Conservation (phyloP, 1,140 invertebrate genomes). For the Dermatophagoides farinae region DNA sequence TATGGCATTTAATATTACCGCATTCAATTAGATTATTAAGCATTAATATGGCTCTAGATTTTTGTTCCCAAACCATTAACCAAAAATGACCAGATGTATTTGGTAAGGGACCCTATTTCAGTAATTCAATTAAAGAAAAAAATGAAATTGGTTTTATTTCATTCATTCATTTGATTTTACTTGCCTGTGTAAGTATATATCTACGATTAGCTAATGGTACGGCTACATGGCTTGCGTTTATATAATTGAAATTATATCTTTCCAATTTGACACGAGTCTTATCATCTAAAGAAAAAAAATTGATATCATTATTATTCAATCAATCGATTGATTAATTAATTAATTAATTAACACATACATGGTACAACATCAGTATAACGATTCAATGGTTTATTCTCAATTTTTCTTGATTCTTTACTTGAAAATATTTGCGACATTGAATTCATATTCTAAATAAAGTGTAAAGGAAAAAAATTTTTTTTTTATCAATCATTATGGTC, state of each 20-base stretch:
- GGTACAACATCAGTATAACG: conserved; percentile 87
- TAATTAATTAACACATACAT: conserved; percentile 31
- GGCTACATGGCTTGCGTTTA: conserved; percentile 43
- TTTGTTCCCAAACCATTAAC: conserved; percentile 94
- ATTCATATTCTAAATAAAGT: conserved; percentile 4
- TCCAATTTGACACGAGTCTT: conserved; percentile 64
- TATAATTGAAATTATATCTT: conserved; percentile 56
- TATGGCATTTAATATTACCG: conserved; percentile 58
- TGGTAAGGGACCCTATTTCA: conserved; percentile 60
- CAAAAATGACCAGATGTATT: conserved; percentile 79
- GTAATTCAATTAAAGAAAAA: conserved; percentile 2
- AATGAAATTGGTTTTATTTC: not conserved
- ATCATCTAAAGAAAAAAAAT: conserved; percentile 35
- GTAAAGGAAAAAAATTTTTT: not conserved
- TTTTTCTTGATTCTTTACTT: conserved; percentile 46
- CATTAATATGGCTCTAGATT: conserved; percentile 73
- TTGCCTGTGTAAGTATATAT: conserved; percentile 54
- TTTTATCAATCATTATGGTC: not conserved
- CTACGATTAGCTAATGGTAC: conserved; percentile 55
- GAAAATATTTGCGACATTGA: not conserved
- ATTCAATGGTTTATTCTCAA: conserved; percentile 57
- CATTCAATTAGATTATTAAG: conserved; percentile 86
- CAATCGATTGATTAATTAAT: not conserved
- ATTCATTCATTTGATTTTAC: not conserved
- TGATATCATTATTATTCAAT: not conserved